Conservation (phyloP, 2,888 invertebrate genomes). For the Chouioia cunea region DNA sequence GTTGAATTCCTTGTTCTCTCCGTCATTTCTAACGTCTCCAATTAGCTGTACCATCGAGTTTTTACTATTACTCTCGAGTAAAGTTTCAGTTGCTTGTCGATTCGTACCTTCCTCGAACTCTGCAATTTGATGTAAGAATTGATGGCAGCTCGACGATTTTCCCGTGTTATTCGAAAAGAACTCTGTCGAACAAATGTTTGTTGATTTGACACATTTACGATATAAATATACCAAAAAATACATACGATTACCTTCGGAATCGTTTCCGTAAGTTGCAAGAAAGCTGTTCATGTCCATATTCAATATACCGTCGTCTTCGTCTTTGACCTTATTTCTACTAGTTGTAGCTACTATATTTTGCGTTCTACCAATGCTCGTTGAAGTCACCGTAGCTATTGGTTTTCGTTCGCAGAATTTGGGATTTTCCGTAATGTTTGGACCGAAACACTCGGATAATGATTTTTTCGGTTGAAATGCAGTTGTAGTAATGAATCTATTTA, state of each 20-base stretch:
- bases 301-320: neutral
- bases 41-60: conserved; percentile 70
- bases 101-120: neutral
- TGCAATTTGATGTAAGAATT: neutral
- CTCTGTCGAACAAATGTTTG: conserved; percentile 59
- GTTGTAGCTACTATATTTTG: no score
- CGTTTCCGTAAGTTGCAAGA: neutral
- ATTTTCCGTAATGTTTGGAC: no score
- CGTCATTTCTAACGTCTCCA: conserved; percentile 76
- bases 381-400: no score
- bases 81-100: neutral
- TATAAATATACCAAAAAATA: neutral
- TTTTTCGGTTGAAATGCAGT: conserved; percentile 5
- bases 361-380: no score
- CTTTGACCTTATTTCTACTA: no score
- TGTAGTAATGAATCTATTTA: no score
- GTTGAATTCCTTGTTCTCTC: conserved; percentile 81
- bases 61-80: neutral
- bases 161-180: no score
- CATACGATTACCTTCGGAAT: conserved; percentile 23
- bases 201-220: neutral
- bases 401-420: no score
- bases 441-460: neutral
- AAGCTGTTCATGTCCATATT: neutral
- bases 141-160: neutral